Percentiles rank a stretch among this genome's conserved stretches.
Conservation (phyloP, 2,888 invertebrate genomes). For the Microctonus aethiopoides region DNA sequence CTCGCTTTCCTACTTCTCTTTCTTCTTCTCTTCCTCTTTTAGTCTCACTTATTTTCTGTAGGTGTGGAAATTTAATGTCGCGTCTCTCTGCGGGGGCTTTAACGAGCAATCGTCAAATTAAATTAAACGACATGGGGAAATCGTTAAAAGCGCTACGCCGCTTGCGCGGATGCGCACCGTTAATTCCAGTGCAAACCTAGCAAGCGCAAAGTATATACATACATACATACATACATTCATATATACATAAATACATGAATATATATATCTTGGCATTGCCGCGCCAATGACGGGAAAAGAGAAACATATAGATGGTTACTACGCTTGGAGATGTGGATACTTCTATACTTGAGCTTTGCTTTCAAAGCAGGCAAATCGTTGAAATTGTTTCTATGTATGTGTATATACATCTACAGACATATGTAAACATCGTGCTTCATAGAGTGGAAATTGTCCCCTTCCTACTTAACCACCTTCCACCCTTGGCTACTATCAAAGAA, state of each 20-base stretch:
- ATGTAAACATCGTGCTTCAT: conserved; percentile 23
- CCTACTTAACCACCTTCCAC: neutral
- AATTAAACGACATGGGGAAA: conserved; percentile 59
- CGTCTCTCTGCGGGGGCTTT: conserved; percentile 44
- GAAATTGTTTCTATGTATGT: conserved; percentile 29
- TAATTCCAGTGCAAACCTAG: conserved; percentile 43
- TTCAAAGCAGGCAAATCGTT: conserved; percentile 35
- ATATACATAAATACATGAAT: neutral
- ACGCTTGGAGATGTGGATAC: conserved; percentile 30
- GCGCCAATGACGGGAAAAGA: neutral
- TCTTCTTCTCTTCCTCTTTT: neutral
- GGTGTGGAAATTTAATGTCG: conserved; percentile 51
- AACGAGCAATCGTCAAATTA: conserved; percentile 64
- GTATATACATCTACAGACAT: neutral
- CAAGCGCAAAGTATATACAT: neutral
- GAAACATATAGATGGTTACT: neutral
- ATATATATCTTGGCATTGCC: neutral
- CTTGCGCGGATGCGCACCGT: conserved; percentile 50
- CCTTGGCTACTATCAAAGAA: neutral
- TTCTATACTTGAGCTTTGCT: conserved; percentile 28
- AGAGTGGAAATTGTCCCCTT: conserved; percentile 26
- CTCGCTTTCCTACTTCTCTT: neutral
- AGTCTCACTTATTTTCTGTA: conserved; percentile 22
- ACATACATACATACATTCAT: neutral
- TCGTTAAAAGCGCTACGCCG: conserved; percentile 51